Conservation (phyloP, 64 coral and sea anemone species). For the Stylophora pistillata region DNA sequence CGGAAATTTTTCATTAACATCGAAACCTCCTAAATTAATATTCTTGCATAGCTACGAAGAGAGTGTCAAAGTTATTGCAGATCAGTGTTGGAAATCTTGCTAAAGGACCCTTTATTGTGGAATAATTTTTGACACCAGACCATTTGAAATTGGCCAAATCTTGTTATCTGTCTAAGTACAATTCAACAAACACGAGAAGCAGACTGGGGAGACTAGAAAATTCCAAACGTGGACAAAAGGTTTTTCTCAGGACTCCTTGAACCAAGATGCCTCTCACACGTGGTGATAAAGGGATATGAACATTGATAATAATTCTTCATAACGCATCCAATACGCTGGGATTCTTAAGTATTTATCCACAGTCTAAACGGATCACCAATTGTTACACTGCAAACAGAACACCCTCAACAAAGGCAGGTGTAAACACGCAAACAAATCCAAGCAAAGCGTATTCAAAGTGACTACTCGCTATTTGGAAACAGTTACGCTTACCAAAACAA, state of each 20-base stretch:
- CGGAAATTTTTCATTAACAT: neutral
- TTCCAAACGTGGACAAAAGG: neutral
- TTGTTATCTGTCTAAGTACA: neutral
- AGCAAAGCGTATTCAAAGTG: neutral
- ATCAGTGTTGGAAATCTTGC: too few relatives aligned
- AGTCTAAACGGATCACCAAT: neutral
- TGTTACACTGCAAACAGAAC: constrained; percentile 5
- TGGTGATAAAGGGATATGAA: neutral
- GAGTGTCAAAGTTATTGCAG: too few relatives aligned
- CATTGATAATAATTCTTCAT: neutral
- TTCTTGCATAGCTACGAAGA: too few relatives aligned
- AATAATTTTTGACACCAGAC: too few relatives aligned
- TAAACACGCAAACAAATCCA: neutral
- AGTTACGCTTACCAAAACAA: neutral
- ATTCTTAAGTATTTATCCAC: neutral
- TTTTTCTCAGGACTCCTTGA: neutral
- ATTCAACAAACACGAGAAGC: neutral
- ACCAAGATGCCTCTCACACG: neutral
- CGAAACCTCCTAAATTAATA: too few relatives aligned
- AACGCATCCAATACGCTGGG: neutral
- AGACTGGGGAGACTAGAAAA: too few relatives aligned
- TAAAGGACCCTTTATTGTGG: too few relatives aligned
- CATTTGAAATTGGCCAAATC: too few relatives aligned
- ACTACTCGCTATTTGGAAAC: neutral
- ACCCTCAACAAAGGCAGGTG: neutral